Evolutionary conservation across 2,797 vertebrate species (phyloP), one percentile per base, ranked within the genome.

Genomic region (Anguilla obscura): DNA sequence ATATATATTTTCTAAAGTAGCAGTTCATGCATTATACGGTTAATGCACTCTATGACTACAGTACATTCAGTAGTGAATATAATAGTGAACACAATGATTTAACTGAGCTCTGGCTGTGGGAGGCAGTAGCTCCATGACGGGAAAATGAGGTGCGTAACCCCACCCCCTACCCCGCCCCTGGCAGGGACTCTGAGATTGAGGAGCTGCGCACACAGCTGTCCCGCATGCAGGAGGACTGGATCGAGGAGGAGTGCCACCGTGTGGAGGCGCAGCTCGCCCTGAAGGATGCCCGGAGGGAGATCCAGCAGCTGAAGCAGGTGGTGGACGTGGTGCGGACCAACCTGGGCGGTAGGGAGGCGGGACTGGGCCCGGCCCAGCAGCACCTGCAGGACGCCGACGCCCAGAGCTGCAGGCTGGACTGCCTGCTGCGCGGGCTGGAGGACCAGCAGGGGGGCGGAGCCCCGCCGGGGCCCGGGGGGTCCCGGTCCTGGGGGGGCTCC

Each of bases 221-320:
- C 0, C 94, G 97, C 91, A 99, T 99, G 98, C 98, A 99, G 91
- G 98, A 99, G 88, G 98, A 99, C 93, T 99, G 99, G 99, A 97
- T 99, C 0, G 98, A 99, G 92, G 98, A 99, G 93, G 99, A 99
- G 86, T 99, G 98, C 84, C 98, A 99, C 90, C 97, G 98, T 0
- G 97, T 99, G 88, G 98, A 99, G 91, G 98, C 98, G 24, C 98
- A 99, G 95, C 93, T 99, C 89, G 98, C 98, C 0, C 94, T 99
- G 18, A 99, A 99, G 91, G 97, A 99, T 69, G 98, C 98, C 9
- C 97, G 97, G 88, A 97, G 97, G 90, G 98, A 99, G 95, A 99
- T 99, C 94, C 96, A 96, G 91, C 97, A 98, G 93, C 97, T 99
- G 86, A 98, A 98, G 89, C 97, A 97, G 88, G 96, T 99, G 89